These are phyloP conservation scores for Parauchenoglanis ngamensis DNA, from an alignment of 2,797 vertebrate genomes.

Conservation along the genomic window DNA sequence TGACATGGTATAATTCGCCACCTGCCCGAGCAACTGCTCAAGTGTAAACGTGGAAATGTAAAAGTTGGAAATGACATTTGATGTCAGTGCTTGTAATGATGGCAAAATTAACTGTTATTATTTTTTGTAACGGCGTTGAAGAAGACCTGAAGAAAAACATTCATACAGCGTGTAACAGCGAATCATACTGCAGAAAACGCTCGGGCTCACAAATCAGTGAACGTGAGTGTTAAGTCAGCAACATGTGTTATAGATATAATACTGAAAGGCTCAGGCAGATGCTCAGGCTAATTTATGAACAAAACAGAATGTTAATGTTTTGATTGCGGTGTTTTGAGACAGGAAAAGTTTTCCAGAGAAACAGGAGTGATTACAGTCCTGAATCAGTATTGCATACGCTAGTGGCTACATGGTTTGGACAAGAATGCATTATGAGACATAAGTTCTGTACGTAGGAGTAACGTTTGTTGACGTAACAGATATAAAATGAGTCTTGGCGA, in stretches of 20 bases:
- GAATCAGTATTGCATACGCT: background rate
- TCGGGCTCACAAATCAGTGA: background rate
- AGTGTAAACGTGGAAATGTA: background rate
- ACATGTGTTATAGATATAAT: background rate
- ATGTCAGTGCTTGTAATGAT: background rate
- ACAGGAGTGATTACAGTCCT: background rate
- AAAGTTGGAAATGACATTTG: background rate
- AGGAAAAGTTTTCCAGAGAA: background rate
- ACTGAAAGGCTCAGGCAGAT: background rate
- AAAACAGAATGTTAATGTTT: background rate
- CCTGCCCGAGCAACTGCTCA: slow-evolving; percentile 2
- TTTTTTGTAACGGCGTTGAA: background rate
- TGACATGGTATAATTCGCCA: background rate
- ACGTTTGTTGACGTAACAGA: background rate
- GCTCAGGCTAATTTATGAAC: background rate
- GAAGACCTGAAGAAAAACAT: background rate
- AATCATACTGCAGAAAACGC: background rate
- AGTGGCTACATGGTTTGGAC: background rate
- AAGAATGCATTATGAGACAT: background rate
- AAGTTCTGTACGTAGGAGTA: background rate
- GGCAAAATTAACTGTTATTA: background rate
- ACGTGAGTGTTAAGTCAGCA: background rate
- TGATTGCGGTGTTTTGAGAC: background rate
- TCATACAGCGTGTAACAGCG: background rate
- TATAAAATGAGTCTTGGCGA: background rate